Evolutionary conservation across 35 echinoderm and acorn worm genomes (phyloP), one percentile per base, ranked within the genome.

Genomic region (Amphiura filiformis): DNA sequence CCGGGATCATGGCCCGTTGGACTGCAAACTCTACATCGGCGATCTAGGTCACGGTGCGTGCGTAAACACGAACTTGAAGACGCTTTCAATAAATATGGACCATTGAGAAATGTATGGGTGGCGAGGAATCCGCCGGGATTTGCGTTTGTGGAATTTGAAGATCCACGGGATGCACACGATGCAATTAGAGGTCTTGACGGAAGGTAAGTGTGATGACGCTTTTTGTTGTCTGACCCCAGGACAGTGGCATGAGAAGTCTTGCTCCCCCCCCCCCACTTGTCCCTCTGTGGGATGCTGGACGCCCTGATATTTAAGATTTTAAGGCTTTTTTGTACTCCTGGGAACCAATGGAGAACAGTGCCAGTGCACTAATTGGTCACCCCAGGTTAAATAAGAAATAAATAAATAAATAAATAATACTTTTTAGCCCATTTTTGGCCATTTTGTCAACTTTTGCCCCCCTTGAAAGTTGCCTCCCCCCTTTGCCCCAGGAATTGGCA

Each of bases 91-190:
- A 36, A 40, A 13, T 98, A 92, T 76, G 96, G 96, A 30, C 56
- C 81, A 0, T 52, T 98, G 26, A 84, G 82, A 20, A 98, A 94
- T 77, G 92, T 98, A 28, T 98, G 96, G 96, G 91, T 98, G 4
- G 96, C 96, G 13, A 81, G 96, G 26, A 98, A 98, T 57, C 96
- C 96, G 0, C 92, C 96, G 3, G 96, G 96, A 12, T 98, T 98
- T 86, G 96, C 96, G 0, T 98, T 94, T 49, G 92, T 98, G 28
- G 96, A 98, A 77, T 98, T 92, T 76, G 75, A 89, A 39, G 83
- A 94, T 39, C 86, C 49, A 2, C 81, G 87, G 2, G 96, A 98
- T 84, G 96, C 96, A 11, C 32, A 88, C 22, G 89, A 92, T 90
- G 84, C 96, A 37, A 75, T 47, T 26, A 88, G 84, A 76, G 82